A percentile compares a stretch with the other conserved stretches of the same genome.
phyloP scores from a whole-genome alignment of 2,113 vertebrate genomes.

The Colossoma macropomum region DNA sequence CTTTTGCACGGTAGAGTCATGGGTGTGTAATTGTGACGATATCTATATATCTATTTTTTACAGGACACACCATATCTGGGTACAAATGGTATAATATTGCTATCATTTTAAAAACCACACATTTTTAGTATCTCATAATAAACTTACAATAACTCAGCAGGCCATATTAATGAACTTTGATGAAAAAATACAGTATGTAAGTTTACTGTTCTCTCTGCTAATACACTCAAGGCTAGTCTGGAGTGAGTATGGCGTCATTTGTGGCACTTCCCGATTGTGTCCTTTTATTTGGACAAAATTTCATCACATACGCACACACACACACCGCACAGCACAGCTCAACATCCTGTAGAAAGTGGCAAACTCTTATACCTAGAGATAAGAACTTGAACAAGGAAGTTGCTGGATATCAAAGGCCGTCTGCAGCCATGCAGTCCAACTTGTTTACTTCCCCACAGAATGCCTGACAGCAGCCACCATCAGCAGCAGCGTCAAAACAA shows the following conservation, averaged over 20 bases:
- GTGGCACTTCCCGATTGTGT: not conserved
- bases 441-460: conserved; percentile 77
- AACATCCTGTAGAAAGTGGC: conserved; percentile 49
- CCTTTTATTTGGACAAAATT: not conserved
- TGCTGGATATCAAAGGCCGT: conserved; percentile 50
- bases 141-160: too few relatives aligned
- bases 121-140: too few relatives aligned
- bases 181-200: not conserved
- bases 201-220: not conserved
- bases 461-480: conserved; percentile 75
- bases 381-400: conserved; percentile 57
- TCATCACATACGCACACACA: not conserved
- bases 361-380: conserved; percentile 38
- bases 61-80: too few relatives aligned
- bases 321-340: not conserved
- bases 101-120: too few relatives aligned
- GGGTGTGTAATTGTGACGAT: too few relatives aligned
- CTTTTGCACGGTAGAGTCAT: too few relatives aligned
- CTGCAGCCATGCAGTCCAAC: conserved; percentile 13
- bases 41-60: too few relatives aligned
- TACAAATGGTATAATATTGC: too few relatives aligned
- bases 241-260: not conserved
- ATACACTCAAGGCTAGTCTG: not conserved
- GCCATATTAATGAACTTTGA: too few relatives aligned
- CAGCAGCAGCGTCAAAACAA: conserved; percentile 77